Percentiles rank a stretch among this genome's conserved stretches.
These are phyloP conservation scores for Hirtodrosophila alboralis DNA, from an alignment of 2,888 invertebrate genomes.

Conservation along the genomic window DNA sequence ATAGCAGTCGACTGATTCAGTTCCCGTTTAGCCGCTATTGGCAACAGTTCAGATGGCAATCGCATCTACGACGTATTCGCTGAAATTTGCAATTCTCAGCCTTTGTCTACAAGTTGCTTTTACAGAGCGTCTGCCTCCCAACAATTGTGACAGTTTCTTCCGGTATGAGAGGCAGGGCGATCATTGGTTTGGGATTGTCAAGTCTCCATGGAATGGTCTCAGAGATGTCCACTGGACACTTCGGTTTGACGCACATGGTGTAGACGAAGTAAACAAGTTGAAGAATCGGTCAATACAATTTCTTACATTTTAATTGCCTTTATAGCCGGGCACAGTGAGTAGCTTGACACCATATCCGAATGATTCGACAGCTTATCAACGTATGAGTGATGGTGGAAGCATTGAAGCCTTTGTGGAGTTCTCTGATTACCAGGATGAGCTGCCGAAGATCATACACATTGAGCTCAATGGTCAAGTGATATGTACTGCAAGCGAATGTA, in stretches of 20 bases:
- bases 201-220: constrained; percentile 33
- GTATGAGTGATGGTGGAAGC: constrained; percentile 44
- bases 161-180: constrained; percentile 35
- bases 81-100: constrained; percentile 17
- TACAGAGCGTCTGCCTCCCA: constrained; percentile 49
- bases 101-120: constrained; percentile 20
- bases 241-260: constrained; percentile 27
- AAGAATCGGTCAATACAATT: too few species aligned
- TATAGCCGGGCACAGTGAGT: constrained; percentile 43
- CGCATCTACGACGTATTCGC: too few species aligned
- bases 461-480: constrained; percentile 49
- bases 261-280: constrained; percentile 24
- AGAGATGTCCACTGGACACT: constrained; percentile 43
- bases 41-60: constrained; percentile 51
- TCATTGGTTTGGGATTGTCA: constrained; percentile 48
- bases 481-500: constrained; percentile 48
- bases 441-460: constrained; percentile 53
- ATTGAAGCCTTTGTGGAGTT: constrained; percentile 49
- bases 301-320: neutral
- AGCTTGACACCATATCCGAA: constrained; percentile 46
- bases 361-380: constrained; percentile 24
- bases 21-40: constrained; percentile 42
- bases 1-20: constrained; percentile 30
- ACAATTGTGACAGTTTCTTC: constrained; percentile 48
- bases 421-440: constrained; percentile 25